phyloP scores from a whole-genome alignment of 23 tunicate genomes.

The Diplosoma virens region DNA sequence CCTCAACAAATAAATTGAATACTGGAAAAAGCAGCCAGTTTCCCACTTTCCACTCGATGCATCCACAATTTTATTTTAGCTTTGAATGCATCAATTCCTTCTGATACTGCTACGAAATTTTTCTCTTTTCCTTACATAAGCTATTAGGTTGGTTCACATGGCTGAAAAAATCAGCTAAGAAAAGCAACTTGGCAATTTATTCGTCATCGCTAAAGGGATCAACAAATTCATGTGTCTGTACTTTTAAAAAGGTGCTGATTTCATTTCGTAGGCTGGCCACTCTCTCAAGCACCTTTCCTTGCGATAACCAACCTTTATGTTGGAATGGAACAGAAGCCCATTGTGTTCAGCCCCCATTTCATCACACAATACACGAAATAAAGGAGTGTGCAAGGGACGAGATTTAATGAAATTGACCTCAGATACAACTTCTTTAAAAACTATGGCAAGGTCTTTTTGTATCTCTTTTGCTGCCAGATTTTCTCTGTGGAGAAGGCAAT shows the following conservation, averaged over 20 bases:
- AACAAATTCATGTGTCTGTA: constrained; percentile 46
- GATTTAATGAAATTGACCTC: no score
- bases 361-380: no score
- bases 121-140: constrained; percentile 42
- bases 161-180: constrained; percentile 5
- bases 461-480: no score
- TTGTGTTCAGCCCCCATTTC: no score
- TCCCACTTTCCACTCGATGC: constrained; percentile 38
- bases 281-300: constrained; percentile 8
- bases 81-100: constrained; percentile 17
- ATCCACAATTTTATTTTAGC: constrained; percentile 28
- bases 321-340: constrained; percentile 7
- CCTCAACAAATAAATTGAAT: not conserved
- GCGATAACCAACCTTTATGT: constrained; percentile 1
- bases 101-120: constrained; percentile 30
- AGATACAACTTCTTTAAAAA: no score
- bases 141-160: constrained; percentile 25
- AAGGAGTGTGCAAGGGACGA: no score
- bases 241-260: constrained; percentile 17
- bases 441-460: no score
- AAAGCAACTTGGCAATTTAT: constrained; percentile 18
- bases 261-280: constrained; percentile 30
- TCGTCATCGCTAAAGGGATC: constrained; percentile 20
- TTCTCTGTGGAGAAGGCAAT: no score
- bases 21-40: not conserved